Base-by-base conservation (phyloP, 2,113 vertebrate genomes). In the Canis aureus region DNA sequence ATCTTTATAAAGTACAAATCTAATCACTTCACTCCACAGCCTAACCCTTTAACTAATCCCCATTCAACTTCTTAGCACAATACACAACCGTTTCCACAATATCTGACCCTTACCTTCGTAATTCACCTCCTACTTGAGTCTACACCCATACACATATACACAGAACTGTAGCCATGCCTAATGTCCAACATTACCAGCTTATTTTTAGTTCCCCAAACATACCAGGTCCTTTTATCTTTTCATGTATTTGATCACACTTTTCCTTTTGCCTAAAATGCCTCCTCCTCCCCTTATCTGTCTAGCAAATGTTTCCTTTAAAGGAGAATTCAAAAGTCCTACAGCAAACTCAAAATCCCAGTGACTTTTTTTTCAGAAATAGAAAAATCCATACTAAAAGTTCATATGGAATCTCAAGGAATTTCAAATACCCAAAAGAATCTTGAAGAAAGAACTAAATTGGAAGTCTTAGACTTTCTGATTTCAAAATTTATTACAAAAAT, bases 381-480 rank as follows among this genome's bases (percentile, higher is more conserved):
- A 94, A 95, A 95, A 29, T 71, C 43, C n/a, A 89, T 17, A 62
- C 23, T 43, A 81, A 89, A 6, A 74, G 88, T 66, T 71, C 43
- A 59, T 55, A 78, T 15, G 7, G 19, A 49, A 27, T 81, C 29
- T 71, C n/a, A 89, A 76, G 38, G 27, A 87, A 89, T n/a, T 17
- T 29, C 38, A 81, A 94, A 86, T 10, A 86, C 66, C 60, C 25
- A 86, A 92, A 85, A 85, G 2, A 62, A 92, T 62, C 81, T 69
- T 85, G 51, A 59, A 78, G 85, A 89, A 91, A 57, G 13, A 96
- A 88, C 12, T 35, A 92, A 85, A 23, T 89, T 89, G 32, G 32
- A 96, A 87, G 29, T 69, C 22, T 95, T 38, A 62, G 32, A 49
- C 27, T 94, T 96, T 51, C 51, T 90, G 29, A 90, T 43, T 97